phyloP scores from a whole-genome alignment of 2,888 invertebrate species.

The Dicranocentrus wangi region DNA sequence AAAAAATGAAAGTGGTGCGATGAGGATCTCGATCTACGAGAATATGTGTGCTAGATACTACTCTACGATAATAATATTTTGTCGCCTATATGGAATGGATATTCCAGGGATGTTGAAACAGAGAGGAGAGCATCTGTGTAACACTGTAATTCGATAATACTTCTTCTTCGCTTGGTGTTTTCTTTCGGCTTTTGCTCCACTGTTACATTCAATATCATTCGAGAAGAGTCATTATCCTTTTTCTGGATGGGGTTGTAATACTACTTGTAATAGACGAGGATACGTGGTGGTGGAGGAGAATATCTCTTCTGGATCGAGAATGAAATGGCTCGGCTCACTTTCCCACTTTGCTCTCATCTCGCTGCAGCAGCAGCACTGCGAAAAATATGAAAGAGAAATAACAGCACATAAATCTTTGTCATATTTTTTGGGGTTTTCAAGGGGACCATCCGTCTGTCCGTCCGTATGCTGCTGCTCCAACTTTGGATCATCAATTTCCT shows the following conservation, averaged over 20 bases:
- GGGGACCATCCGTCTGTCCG: neutral
- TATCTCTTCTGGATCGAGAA: no score
- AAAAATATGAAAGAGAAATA: constrained; percentile 37
- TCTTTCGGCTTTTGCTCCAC: constrained; percentile 7
- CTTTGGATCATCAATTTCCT: neutral
- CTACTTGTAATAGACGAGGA: no score
- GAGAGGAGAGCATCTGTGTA: constrained; percentile 10
- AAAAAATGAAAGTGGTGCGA: neutral
- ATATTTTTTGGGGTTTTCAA: constrained; percentile 9
- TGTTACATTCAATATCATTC: constrained; percentile 5
- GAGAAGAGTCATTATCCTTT: constrained; percentile 10
- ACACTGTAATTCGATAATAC: constrained; percentile 18
- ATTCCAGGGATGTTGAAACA: constrained; percentile 8
- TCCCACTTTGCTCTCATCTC: neutral
- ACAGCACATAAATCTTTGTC: constrained; percentile 36
- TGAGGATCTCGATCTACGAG: neutral
- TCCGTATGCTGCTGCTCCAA: no score
- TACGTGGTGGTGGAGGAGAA: no score
- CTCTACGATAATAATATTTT: no score
- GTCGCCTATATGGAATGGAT: no score
- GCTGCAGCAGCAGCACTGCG: neutral
- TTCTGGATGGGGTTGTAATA: no score
- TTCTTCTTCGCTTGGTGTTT: constrained; percentile 1
- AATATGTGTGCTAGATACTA: neutral
- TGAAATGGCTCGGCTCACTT: no score